A percentile compares a stretch with the other conserved stretches of the same genome.
phyloP scores from a whole-genome alignment of 2,888 invertebrate genomes.

The Euphydryas editha region DNA sequence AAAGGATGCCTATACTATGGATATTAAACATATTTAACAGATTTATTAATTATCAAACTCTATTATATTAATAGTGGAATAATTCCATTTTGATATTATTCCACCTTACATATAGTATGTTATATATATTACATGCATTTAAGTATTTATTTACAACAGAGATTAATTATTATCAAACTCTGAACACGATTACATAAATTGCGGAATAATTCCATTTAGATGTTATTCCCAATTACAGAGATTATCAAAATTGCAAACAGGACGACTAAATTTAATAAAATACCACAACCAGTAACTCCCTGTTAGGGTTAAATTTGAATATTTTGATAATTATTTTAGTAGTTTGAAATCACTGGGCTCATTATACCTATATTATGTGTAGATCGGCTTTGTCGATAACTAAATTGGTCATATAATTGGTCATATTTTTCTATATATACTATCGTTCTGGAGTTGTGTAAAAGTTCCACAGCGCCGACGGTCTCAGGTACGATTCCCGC shows the following conservation, averaged over 20 bases:
- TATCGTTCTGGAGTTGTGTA: too few species aligned
- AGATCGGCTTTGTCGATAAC: neutral
- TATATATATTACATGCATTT: too few species aligned
- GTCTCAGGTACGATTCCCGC: too few species aligned
- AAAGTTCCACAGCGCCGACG: too few species aligned
- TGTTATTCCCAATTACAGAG: neutral
- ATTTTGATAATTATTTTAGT: conserved; percentile 5
- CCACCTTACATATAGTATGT: too few species aligned
- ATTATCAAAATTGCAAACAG: neutral
- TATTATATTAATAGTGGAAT: neutral
- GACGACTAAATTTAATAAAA: conserved; percentile 3
- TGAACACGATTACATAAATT: neutral
- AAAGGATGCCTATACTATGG: too few species aligned
- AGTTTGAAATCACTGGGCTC: neutral
- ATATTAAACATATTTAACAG: too few species aligned
- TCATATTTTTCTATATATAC: neutral
- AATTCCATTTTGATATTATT: conserved; percentile 6
- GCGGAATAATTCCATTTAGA: neutral
- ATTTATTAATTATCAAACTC: neutral
- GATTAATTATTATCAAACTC: neutral
- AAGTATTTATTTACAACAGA: neutral
- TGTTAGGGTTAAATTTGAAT: conserved; percentile 6
- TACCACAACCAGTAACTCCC: neutral
- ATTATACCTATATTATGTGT: neutral
- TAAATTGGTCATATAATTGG: neutral